Evolutionary conservation across 2,113 vertebrate genomes (phyloP), one percentile per base, ranked within the genome.

Genomic region (Maccullochella peelii): DNA sequence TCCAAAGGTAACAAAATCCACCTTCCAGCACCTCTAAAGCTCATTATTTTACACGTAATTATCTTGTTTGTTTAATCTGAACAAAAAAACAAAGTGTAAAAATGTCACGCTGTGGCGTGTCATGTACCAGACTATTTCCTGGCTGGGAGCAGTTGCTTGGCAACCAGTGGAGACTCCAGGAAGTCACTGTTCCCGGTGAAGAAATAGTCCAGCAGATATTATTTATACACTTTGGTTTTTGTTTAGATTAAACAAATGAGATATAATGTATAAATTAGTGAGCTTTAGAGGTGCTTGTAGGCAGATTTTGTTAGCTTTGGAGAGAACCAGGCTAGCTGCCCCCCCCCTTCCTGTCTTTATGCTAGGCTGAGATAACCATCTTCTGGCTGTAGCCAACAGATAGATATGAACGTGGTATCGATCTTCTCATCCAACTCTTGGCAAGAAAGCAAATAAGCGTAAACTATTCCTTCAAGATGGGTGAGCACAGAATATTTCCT

Each of bases 81-180:
- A 65, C 20, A 40, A 16, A n/a, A 50, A 7, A 50, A 50, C 27
- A 59, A n/a, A n/a, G 20, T 11, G 9, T 36, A 38, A 62, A 11
- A 7, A 40, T 21, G 33, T 40, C 61, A 49, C 1, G 3, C 59
- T 36, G 30, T 61, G 5, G 38, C 3, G 21, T 20, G 7, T 49
- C 25, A 33, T 62, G 21, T 36, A 14, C 5, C 12, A 3, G 8
- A 49, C 15, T 52, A 40, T 52, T 27, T 52, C 1, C 0, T 20
- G 30, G 59, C 30, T 38, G 27, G 62, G n/a, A 66, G 23, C 61
- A 77, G n/a, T 63, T 75, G 74, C 61, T 54, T 40, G 33, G 61
- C 33, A 55, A 66, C 49, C 74, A 77, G 6, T 15, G 23, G n/a
- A 27, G 30, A 75, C 58, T 75, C 30, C 21, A 38, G 62, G 20